A percentile compares a stretch with the other conserved stretches of the same genome.
Evolutionary conservation across 2,888 invertebrate genomes (phyloP).

Genomic region (Erynnis tages): DNA sequence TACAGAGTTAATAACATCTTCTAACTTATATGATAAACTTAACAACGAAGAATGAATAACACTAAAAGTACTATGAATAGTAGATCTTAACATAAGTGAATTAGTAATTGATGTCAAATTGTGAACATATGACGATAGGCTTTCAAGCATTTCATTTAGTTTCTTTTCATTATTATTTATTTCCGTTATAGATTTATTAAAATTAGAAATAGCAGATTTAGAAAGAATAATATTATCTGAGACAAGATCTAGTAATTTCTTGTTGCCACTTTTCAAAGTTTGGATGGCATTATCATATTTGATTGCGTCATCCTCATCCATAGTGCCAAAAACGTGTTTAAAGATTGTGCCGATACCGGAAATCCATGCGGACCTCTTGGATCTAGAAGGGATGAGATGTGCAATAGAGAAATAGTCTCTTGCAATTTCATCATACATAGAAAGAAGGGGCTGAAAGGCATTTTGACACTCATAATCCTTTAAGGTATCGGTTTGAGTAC

Average conservation of each 20-base stretch:
- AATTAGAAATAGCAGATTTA: constrained; percentile 5
- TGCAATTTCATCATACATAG: background rate
- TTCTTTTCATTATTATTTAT: constrained; percentile 2
- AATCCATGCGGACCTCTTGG: constrained; percentile 32
- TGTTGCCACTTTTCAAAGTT: background rate
- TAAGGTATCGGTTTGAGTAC: background rate
- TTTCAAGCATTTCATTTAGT: constrained; percentile 1
- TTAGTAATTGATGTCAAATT: background rate
- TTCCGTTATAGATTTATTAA: background rate
- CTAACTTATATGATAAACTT: constrained; percentile 11
- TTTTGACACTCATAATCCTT: constrained; percentile 1
- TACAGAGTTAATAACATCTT: constrained; percentile 12
- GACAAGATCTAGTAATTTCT: constrained; percentile 1
- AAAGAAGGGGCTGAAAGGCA: background rate
- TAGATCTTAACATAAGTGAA: background rate
- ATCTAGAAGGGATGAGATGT: constrained; percentile 1
- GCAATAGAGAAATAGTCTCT: constrained; percentile 5
- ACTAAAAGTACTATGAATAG: constrained; percentile 2
- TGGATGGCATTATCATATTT: constrained; percentile 31
- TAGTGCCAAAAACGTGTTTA: constrained; percentile 34
- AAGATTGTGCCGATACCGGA: constrained; percentile 30
- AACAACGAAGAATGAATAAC: constrained; percentile 1
- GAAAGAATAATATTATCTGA: constrained; percentile 1
- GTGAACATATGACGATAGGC: background rate
- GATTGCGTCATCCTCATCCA: constrained; percentile 33